These are phyloP conservation scores for Diachrysia chrysitis DNA, from an alignment of 2,888 invertebrate genomes.

Conservation along the genomic window DNA sequence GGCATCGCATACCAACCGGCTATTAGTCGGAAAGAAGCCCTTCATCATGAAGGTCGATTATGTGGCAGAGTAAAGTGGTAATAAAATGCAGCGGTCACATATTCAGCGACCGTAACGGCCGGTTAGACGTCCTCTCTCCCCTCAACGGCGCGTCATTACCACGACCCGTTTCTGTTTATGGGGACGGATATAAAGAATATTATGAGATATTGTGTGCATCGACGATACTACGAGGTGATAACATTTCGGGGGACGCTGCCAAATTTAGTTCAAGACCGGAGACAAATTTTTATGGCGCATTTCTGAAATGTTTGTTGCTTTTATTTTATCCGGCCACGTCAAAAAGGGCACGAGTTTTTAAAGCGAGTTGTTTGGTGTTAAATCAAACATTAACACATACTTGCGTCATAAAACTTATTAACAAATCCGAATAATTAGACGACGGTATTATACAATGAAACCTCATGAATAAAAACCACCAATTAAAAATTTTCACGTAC, in stretches of 20 bases:
- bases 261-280: slow-evolving; percentile 74
- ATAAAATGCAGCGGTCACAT: slow-evolving; percentile 90
- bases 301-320: slow-evolving; percentile 54
- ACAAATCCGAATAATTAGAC: background rate
- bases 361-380: background rate
- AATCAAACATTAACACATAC: background rate
- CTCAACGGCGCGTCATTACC: slow-evolving; percentile 85
- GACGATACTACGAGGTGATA: slow-evolving; percentile 86
- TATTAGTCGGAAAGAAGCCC: slow-evolving; percentile 84
- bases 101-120: slow-evolving; percentile 86
- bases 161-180: slow-evolving; percentile 87
- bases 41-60: slow-evolving; percentile 88
- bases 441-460: slow-evolving; percentile 5
- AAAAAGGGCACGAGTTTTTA: slow-evolving; percentile 31
- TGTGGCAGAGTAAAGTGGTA: slow-evolving; percentile 89
- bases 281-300: slow-evolving; percentile 78
- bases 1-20: slow-evolving; percentile 72
- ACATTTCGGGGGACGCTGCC: slow-evolving; percentile 75
- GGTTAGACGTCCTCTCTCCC: slow-evolving; percentile 84
- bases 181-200: slow-evolving; percentile 88
- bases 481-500: slow-evolving; percentile 53
- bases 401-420: background rate
- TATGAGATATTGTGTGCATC: slow-evolving; percentile 87
- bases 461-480: slow-evolving; percentile 21
- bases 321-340: slow-evolving; percentile 44